Evolutionary conservation across 2,797 vertebrate species (phyloP).

Genomic region (Rhincodon typus): DNA sequence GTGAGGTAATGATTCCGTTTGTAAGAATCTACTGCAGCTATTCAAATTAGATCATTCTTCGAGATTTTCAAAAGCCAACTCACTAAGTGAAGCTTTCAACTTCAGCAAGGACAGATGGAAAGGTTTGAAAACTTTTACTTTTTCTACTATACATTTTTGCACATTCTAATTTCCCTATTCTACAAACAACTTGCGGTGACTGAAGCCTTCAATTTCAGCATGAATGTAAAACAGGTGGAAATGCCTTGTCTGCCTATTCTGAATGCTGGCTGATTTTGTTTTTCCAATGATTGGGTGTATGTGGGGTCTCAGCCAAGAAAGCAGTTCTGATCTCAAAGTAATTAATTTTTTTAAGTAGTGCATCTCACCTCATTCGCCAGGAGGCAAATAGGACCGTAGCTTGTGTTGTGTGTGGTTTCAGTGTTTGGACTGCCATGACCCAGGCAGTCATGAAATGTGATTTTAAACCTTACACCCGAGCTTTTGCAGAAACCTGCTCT

Average conservation of each 20-base stretch:
- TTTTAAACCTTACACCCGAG: background rate
- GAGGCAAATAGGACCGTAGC: too few species aligned
- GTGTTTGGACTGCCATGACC: background rate
- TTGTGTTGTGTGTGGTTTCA: background rate
- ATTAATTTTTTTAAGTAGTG: background rate
- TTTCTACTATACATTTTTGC: background rate
- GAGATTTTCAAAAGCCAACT: background rate
- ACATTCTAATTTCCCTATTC: background rate
- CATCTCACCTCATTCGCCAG: background rate
- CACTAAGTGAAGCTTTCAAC: background rate
- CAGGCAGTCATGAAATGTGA: background rate
- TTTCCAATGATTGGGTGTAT: background rate
- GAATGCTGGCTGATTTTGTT: background rate
- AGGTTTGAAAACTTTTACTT: background rate
- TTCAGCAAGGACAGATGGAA: background rate
- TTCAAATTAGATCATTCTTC: background rate
- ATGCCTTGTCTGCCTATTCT: background rate
- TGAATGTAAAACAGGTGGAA: background rate
- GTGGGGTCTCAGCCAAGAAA: background rate
- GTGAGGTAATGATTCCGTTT: slow-evolving; percentile 3
- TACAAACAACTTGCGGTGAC: background rate
- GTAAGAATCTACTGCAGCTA: background rate
- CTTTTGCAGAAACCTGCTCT: too few species aligned
- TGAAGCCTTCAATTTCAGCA: background rate
- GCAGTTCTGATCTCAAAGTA: background rate